Base-by-base conservation (phyloP, 2,888 invertebrate genomes). In the Ceramica pisi region DNA sequence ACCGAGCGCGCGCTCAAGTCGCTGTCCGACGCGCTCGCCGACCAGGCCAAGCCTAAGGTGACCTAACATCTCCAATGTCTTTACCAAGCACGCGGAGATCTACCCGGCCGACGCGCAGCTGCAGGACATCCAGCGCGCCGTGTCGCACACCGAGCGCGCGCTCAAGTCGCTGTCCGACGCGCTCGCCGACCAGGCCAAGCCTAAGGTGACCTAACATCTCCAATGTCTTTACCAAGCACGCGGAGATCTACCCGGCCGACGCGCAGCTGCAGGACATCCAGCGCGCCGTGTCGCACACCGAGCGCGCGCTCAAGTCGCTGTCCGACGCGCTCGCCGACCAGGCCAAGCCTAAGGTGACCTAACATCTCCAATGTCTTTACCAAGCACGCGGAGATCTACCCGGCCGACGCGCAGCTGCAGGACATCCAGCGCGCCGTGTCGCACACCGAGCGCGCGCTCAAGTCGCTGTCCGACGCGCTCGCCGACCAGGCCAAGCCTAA, bases 131-230 rank as follows among this genome's bases (percentile, higher is more conserved):
- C 99, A 99, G 93, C 98, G 98, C 87, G 98, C 98, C 83, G 99
- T 99, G 19, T 98, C 98, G 6, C 98, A 98, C 90, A 98, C 99
- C 23, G 99, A 99, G 95, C 98, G 98, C 80, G 98, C 99, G 46
- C 96, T 99, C 80, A 99, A 99, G 95, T 97, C 98, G 86, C 99
- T 99, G 6, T 99, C 99, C 0, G 99, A 99, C 94, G 97, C 98
- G 76, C 96, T 99, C 87, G 97, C 31, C 31, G 31, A 31, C 31
- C 31, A 31, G 31, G 31, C 31, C 31, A 31, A 31, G 31, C 31
- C 31, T 31, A 31, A 31, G 31, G 31, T 31, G 6, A 31, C 6
- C 31, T 6, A 31, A 31, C 31, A 31, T n/a, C n/a, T n/a, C n/a
- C n/a, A n/a, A n/a, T n/a, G n/a, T n/a, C n/a, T n/a, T n/a, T n/a